phyloP scores from a whole-genome alignment of 1,140 invertebrate species.

The Rhysida immarginata region DNA sequence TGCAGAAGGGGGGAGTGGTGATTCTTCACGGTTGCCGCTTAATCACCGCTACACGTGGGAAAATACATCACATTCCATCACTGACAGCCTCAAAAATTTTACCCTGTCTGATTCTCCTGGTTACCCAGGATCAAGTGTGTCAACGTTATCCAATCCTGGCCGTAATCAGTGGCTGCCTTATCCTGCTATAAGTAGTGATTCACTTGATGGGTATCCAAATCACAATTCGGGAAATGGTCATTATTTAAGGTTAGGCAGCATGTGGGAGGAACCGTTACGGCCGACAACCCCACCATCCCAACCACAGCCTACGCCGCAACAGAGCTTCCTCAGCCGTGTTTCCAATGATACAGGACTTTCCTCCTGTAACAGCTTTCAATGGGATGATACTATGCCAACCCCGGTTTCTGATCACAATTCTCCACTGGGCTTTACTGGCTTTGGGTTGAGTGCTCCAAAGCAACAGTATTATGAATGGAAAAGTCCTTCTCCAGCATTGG shows the following conservation, averaged over 20 bases:
- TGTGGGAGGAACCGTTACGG: not conserved
- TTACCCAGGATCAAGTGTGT: not conserved
- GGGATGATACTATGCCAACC: not conserved
- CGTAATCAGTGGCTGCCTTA: not conserved
- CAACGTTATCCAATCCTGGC: not conserved
- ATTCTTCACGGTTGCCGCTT: not conserved
- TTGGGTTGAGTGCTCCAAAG: not conserved
- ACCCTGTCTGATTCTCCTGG: not conserved
- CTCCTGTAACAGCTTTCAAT: not conserved
- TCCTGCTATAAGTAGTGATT: not conserved
- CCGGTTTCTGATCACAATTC: not conserved
- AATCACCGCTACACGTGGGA: conserved; percentile 2
- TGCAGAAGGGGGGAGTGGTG: not conserved
- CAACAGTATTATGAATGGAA: conserved; percentile 7
- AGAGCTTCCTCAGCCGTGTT: not conserved
- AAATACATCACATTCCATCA: not conserved
- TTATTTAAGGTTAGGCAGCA: not conserved
- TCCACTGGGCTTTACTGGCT: not conserved
- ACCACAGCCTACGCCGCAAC: not conserved
- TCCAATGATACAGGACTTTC: not conserved
- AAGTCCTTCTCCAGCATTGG: not conserved
- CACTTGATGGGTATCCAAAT: not conserved
- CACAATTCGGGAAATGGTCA: not conserved
- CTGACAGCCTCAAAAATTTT: conserved; percentile 4
- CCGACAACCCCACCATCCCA: not conserved